phyloP scores from a whole-genome alignment of 2,113 vertebrate genomes.

The Aix galericulata region DNA sequence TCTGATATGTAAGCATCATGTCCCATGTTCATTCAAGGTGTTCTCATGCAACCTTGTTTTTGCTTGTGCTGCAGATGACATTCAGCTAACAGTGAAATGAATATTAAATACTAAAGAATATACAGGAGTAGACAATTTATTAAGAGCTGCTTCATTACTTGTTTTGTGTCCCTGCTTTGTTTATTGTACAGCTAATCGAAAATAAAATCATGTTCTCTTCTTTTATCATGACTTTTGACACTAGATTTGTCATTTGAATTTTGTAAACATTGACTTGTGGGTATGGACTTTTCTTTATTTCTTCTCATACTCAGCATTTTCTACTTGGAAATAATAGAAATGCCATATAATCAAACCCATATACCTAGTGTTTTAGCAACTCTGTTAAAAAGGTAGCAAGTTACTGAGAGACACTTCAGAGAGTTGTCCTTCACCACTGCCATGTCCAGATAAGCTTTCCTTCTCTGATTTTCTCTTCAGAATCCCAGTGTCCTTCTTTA shows the following conservation, averaged over 20 bases:
- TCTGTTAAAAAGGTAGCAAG: background rate
- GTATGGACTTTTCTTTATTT: background rate
- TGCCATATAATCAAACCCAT: too few species aligned
- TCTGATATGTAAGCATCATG: background rate
- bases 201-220: background rate
- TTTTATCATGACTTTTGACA: background rate
- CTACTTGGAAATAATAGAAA: background rate
- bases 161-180: background rate
- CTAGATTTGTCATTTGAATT: background rate
- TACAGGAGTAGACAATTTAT: background rate
- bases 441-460: background rate
- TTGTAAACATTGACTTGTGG: background rate
- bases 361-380: background rate
- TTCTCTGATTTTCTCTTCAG: background rate
- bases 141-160: background rate
- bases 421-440: background rate
- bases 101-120: background rate
- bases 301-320: background rate
- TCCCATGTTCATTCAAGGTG: background rate
- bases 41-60: background rate
- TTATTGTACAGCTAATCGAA: background rate
- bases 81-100: background rate
- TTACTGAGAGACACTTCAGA: background rate
- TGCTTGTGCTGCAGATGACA: background rate
- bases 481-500: background rate